These are phyloP conservation scores for Beris chalybata DNA, from an alignment of 2,888 invertebrate genomes.

Conservation along the genomic window DNA sequence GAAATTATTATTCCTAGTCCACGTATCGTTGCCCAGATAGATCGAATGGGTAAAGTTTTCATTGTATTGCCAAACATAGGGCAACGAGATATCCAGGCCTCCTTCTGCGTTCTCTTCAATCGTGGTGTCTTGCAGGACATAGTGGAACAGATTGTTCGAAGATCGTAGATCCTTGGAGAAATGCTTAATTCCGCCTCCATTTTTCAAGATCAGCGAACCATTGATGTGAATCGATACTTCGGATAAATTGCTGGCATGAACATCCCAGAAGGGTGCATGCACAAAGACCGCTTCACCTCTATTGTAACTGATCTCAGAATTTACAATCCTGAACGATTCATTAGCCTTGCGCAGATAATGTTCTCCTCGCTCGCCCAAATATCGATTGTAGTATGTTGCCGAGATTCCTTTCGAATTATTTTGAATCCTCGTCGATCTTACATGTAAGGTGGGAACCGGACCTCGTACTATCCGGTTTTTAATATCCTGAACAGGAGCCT, in stretches of 20 bases:
- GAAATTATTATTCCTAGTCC: constrained; percentile 84
- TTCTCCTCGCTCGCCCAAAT: constrained; percentile 81
- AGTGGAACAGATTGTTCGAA: constrained; percentile 97
- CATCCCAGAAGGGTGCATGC: constrained; percentile 84
- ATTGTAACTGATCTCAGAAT: constrained; percentile 81
- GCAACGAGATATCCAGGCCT: constrained; percentile 86
- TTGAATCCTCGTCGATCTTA: constrained; percentile 74
- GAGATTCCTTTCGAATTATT: constrained; percentile 80
- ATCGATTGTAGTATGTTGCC: constrained; percentile 85
- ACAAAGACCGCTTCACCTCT: constrained; percentile 78
- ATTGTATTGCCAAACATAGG: constrained; percentile 94
- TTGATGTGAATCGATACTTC: constrained; percentile 90
- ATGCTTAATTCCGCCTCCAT: constrained; percentile 85
- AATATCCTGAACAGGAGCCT: constrained; percentile 73
- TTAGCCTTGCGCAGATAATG: constrained; percentile 85
- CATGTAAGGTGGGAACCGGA: constrained; percentile 74
- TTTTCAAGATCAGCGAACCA: constrained; percentile 80
- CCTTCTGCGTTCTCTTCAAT: constrained; percentile 83
- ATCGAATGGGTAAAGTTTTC: constrained; percentile 93
- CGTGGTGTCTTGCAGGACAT: constrained; percentile 82
- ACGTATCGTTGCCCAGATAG: constrained; percentile 82
- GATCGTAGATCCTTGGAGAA: constrained; percentile 90
- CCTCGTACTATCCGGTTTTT: constrained; percentile 75
- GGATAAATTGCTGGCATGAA: constrained; percentile 81
- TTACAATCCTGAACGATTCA: constrained; percentile 78